Percentiles rank a stretch among this genome's conserved stretches.
These are phyloP conservation scores for Anodontia alba DNA, from an alignment of 2,888 invertebrate genomes.

Conservation along the genomic window DNA sequence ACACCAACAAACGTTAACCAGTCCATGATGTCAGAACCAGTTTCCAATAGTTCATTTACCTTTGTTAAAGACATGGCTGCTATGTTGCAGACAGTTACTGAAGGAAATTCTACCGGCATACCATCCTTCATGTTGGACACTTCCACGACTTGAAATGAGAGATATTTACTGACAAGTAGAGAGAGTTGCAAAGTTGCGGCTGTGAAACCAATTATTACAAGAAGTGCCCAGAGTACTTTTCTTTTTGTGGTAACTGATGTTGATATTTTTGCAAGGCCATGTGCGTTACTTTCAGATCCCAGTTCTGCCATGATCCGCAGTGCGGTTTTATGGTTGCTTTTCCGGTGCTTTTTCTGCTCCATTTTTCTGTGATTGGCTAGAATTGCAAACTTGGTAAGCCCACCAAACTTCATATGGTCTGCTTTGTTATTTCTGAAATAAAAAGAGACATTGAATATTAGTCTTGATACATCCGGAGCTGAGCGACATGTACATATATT, in stretches of 20 bases:
- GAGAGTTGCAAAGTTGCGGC: slow-evolving; percentile 80
- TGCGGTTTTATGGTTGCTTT: slow-evolving; percentile 56
- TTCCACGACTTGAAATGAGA: slow-evolving; percentile 78
- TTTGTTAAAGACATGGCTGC: slow-evolving; percentile 78
- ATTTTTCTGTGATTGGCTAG: slow-evolving; percentile 69
- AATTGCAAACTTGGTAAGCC: slow-evolving; percentile 70
- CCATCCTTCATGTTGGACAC: slow-evolving; percentile 80
- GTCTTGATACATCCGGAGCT: neutral
- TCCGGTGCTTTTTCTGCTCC: slow-evolving; percentile 50
- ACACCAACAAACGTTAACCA: slow-evolving; percentile 69
- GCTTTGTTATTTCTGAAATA: slow-evolving; percentile 68
- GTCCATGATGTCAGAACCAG: slow-evolving; percentile 54
- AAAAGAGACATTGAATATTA: too few species aligned
- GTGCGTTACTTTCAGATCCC: slow-evolving; percentile 80
- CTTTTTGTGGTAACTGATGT: slow-evolving; percentile 75
- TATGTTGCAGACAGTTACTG: slow-evolving; percentile 81
- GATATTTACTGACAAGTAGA: slow-evolving; percentile 77
- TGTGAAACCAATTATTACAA: slow-evolving; percentile 80
- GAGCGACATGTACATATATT: too few species aligned
- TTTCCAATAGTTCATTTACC: slow-evolving; percentile 61
- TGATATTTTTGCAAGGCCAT: slow-evolving; percentile 79
- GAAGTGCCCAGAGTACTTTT: slow-evolving; percentile 79
- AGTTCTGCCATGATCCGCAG: slow-evolving; percentile 76
- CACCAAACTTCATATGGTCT: slow-evolving; percentile 76
- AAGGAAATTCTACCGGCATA: slow-evolving; percentile 81